A percentile compares a stretch with the other conserved stretches of the same genome.
Evolutionary conservation across 2,797 vertebrate species (phyloP).

Genomic region (Muscicapa striata): DNA sequence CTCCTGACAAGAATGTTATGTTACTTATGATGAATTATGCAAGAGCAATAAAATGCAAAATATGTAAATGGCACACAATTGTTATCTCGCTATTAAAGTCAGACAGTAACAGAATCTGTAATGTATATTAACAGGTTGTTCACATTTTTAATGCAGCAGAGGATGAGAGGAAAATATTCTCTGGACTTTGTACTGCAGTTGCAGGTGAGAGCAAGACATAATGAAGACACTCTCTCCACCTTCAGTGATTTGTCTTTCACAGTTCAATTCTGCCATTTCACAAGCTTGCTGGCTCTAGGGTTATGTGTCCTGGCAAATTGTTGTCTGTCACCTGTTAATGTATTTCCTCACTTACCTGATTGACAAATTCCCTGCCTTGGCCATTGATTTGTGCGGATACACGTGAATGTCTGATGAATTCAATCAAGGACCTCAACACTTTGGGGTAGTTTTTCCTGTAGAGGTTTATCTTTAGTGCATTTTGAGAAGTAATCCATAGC

Average conservation of each 20-base stretch:
- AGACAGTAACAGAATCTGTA: slow-evolving; percentile 46
- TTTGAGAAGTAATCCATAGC: slow-evolving; percentile 37
- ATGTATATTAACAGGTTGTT: slow-evolving; percentile 47
- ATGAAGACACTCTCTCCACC: not conserved
- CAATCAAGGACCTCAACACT: slow-evolving; percentile 62
- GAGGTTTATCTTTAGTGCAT: slow-evolving; percentile 37
- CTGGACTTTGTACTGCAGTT: not conserved
- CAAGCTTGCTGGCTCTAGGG: slow-evolving; percentile 37
- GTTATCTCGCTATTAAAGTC: slow-evolving; percentile 40
- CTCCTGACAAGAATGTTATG: slow-evolving; percentile 28
- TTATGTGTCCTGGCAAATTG: slow-evolving; percentile 62
- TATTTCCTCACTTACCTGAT: slow-evolving; percentile 69
- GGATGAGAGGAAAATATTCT: not conserved
- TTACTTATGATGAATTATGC: slow-evolving; percentile 59
- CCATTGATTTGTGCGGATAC: slow-evolving; percentile 57
- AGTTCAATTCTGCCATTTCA: slow-evolving; percentile 69
- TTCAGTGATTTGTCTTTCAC: slow-evolving; percentile 59
- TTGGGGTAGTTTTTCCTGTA: slow-evolving; percentile 47
- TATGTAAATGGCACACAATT: slow-evolving; percentile 40
- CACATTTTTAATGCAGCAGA: not conserved
- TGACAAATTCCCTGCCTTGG: slow-evolving; percentile 53
- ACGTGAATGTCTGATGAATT: slow-evolving; percentile 57
- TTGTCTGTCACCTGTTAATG: slow-evolving; percentile 72
- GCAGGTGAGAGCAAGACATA: not conserved
- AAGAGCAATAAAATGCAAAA: slow-evolving; percentile 62